Conservation (phyloP, 2,797 vertebrate genomes). For the Bovichtus variegatus region DNA sequence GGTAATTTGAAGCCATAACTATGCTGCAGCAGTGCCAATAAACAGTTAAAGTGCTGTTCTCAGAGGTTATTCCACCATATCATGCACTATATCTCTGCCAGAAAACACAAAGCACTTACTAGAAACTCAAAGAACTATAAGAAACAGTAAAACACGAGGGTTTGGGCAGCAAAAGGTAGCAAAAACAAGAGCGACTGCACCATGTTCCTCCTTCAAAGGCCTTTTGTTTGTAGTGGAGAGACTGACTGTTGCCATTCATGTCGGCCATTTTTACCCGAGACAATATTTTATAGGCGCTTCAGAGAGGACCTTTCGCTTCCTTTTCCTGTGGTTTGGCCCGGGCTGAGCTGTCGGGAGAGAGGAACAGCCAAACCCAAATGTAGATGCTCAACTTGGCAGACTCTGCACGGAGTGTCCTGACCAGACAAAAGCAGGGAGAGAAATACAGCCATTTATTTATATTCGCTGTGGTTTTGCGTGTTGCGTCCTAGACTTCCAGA, state of each 20-base stretch:
- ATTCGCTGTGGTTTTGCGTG: conserved; percentile 85
- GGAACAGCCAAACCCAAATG: conserved; percentile 88
- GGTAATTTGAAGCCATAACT: conserved; percentile 46
- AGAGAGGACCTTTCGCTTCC: conserved; percentile 83
- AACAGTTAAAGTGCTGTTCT: conserved; percentile 57
- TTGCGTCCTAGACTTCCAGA: conserved; percentile 86
- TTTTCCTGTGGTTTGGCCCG: conserved; percentile 87
- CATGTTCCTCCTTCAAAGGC: conserved; percentile 71
- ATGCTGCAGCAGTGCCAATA: conserved; percentile 11
- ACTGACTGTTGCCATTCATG: conserved; percentile 79
- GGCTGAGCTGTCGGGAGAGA: conserved; percentile 76
- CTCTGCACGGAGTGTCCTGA: conserved; percentile 77
- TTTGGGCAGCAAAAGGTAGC: conserved; percentile 52
- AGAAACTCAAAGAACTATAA: conserved; percentile 58
- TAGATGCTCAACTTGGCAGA: conserved; percentile 85
- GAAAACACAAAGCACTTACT: conserved; percentile 56
- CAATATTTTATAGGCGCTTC: conserved; percentile 84
- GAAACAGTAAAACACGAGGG: conserved; percentile 58
- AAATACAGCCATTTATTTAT: conserved; percentile 86
- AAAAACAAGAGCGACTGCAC: conserved; percentile 58
- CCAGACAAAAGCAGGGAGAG: conserved; percentile 84
- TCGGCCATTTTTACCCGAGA: conserved; percentile 81
- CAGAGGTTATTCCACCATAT: conserved; percentile 45
- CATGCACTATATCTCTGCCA: conserved; percentile 47
- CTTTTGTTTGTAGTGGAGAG: conserved; percentile 76